Percentiles rank a stretch among this genome's conserved stretches.
Conservation (phyloP, 1,140 invertebrate genomes). For the Phocides pigmalion region DNA sequence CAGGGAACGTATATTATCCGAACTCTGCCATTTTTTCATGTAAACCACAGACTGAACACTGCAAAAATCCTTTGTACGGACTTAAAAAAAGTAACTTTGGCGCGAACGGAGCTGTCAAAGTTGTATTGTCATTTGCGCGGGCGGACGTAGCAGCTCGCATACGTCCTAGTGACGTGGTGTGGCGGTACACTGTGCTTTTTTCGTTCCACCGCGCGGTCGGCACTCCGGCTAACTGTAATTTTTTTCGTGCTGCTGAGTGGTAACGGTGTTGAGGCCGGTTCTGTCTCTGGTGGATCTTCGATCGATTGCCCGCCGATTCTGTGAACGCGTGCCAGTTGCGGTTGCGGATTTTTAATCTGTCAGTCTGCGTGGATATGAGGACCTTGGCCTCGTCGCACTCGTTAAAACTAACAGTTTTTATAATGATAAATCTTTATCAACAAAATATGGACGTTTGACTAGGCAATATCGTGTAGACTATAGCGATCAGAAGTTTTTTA, state of each 20-base stretch:
- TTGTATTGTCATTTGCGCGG: constrained; percentile 67
- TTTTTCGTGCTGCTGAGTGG: constrained; percentile 71
- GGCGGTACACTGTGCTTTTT: constrained; percentile 71
- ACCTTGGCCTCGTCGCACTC: background rate
- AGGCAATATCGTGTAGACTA: no score
- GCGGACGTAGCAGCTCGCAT: constrained; percentile 45
- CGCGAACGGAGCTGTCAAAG: constrained; percentile 64
- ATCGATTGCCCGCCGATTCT: constrained; percentile 54
- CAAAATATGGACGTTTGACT: no score
- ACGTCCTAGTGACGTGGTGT: constrained; percentile 70
- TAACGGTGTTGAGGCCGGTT: constrained; percentile 74
- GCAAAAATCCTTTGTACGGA: background rate
- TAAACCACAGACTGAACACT: constrained; percentile 39
- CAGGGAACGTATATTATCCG: constrained; percentile 58
- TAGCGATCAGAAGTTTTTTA: no score
- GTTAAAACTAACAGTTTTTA: background rate
- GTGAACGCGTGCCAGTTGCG: constrained; percentile 49
- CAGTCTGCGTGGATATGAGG: background rate
- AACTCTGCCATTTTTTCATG: constrained; percentile 54
- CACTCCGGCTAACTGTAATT: constrained; percentile 72
- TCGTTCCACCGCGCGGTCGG: constrained; percentile 63
- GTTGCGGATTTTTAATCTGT: constrained; percentile 32
- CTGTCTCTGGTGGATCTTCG: constrained; percentile 56
- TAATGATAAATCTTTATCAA: no score
- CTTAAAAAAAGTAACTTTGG: constrained; percentile 42